Percentiles rank a stretch among this genome's conserved stretches.
These are phyloP conservation scores for Paramormyrops hopkinsi DNA, from an alignment of 2,797 vertebrate species.

Conservation along the genomic window DNA sequence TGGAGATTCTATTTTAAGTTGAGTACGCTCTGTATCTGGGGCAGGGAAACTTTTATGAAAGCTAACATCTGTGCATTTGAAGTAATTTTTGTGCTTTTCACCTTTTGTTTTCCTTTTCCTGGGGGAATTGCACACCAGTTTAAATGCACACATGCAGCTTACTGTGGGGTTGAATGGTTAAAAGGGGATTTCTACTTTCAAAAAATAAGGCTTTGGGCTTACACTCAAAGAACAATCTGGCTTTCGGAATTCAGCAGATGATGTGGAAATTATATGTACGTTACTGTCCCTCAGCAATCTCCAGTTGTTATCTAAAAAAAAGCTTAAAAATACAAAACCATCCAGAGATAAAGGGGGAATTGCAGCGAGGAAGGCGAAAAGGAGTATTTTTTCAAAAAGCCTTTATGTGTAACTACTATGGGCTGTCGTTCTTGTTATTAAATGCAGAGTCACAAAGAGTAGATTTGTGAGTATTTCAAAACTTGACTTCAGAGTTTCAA, in stretches of 20 bases:
- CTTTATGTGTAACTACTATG: not conserved
- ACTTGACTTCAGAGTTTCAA: not conserved
- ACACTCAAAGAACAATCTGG: constrained; percentile 17
- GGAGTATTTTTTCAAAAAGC: not conserved
- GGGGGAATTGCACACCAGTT: not conserved
- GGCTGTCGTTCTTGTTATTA: not conserved
- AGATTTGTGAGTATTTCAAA: not conserved
- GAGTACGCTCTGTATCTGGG: constrained; percentile 37
- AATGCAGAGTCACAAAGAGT: not conserved
- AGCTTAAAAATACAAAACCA: constrained; percentile 29
- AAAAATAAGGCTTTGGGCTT: constrained; percentile 19
- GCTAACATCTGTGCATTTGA: constrained; percentile 68
- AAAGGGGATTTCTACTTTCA: constrained; percentile 25
- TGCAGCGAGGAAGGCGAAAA: not conserved
- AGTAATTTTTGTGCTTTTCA: constrained; percentile 67
- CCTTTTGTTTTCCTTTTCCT: constrained; percentile 49
- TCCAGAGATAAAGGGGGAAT: constrained; percentile 26
- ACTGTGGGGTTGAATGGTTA: not conserved
- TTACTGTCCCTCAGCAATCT: constrained; percentile 26
- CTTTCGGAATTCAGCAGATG: constrained; percentile 23
- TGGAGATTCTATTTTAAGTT: constrained; percentile 35
- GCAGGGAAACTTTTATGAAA: constrained; percentile 9
- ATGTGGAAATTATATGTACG: constrained; percentile 19
- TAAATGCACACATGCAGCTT: not conserved
- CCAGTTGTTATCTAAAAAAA: constrained; percentile 13